phyloP scores from a whole-genome alignment of 2,113 vertebrate species.

The Silurus asotus region DNA sequence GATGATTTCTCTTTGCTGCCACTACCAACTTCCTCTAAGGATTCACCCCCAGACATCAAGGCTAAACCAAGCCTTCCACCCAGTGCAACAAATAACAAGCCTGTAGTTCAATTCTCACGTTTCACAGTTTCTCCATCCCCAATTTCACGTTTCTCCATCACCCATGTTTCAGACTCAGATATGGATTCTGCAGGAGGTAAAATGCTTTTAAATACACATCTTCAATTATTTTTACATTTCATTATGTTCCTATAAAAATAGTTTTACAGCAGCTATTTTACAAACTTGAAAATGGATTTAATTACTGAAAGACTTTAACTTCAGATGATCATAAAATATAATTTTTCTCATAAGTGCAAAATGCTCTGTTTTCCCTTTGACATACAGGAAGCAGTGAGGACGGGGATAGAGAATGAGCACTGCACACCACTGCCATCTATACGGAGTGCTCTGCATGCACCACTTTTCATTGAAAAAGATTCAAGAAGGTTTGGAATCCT shows the following conservation, averaged over 20 bases:
- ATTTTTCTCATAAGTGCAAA: background rate
- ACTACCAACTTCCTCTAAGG: conserved; percentile 66
- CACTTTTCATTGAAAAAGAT: conserved; percentile 2
- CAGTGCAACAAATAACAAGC: conserved; percentile 60
- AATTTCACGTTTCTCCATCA: conserved; percentile 92
- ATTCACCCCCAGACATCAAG: conserved; percentile 48
- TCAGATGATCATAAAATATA: background rate
- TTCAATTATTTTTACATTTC: background rate
- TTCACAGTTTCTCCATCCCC: conserved; percentile 87
- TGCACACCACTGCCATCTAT: conserved; percentile 41
- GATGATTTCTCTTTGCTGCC: conserved; percentile 78
- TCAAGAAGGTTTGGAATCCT: conserved; percentile 53
- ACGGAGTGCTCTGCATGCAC: conserved; percentile 58
- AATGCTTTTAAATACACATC: conserved; percentile 20
- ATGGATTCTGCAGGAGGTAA: conserved; percentile 82
- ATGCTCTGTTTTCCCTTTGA: conserved; percentile 25
- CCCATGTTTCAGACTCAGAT: conserved; percentile 89
- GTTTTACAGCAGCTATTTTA: too few relatives aligned
- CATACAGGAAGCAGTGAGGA: conserved; percentile 78
- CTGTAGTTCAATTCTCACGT: conserved; percentile 77
- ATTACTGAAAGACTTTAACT: background rate
- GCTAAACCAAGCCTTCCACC: conserved; percentile 30
- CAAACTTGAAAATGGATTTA: background rate
- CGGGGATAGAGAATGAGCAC: conserved; percentile 72
- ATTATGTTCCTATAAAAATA: too few relatives aligned